Evolutionary conservation across 1,140 invertebrate genomes (phyloP), one percentile per base, ranked within the genome.

Genomic region (Aethina tumida): DNA sequence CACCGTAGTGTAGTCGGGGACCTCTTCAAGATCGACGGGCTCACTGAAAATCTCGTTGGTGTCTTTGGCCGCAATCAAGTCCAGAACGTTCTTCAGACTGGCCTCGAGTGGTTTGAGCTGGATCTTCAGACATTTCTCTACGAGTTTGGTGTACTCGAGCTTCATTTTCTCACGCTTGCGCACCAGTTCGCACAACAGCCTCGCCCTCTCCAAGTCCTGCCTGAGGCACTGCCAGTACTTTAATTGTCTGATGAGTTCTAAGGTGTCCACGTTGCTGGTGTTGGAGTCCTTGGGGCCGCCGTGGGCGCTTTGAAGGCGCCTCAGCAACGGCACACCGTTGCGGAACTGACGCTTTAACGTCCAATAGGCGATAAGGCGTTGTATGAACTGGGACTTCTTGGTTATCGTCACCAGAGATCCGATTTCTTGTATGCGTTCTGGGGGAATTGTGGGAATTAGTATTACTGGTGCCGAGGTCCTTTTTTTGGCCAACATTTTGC

Each of bases 101-200:
- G 82, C 77, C 38, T 83, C 77, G 13, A 91, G 70, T 7, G 93
- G 92, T 54, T 81, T 77, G 15, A 97, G 61, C 56, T 88, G 72
- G 39, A 89, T 77, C 59, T 81, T 76, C 21, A 88, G 61, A 54
- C 85, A 81, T 45, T 84, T 78, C 55, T 91, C 81, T 59, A 79
- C 81, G 3, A 79, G 73, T 67, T 81, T 81, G 5, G 90, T 83
- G 48, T 82, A 72, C 64, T 93, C 88, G 39, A 87, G 77, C 64
- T 98, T 98, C 2, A 92, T 64, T 60, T 94, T 94, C 65, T 97
- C 94, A 26, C 94, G 70, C 63, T 97, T 98, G 10, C 93, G 73
- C 5, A 97, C 90, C 36, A 97, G 65, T 64, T 97, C 94, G 57
- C 94, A 93, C 0, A 97, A 69, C 12, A 97, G 68, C 15, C 94